phyloP scores from a whole-genome alignment of 1,140 invertebrate genomes.

The Eurytemora carolleeae region DNA sequence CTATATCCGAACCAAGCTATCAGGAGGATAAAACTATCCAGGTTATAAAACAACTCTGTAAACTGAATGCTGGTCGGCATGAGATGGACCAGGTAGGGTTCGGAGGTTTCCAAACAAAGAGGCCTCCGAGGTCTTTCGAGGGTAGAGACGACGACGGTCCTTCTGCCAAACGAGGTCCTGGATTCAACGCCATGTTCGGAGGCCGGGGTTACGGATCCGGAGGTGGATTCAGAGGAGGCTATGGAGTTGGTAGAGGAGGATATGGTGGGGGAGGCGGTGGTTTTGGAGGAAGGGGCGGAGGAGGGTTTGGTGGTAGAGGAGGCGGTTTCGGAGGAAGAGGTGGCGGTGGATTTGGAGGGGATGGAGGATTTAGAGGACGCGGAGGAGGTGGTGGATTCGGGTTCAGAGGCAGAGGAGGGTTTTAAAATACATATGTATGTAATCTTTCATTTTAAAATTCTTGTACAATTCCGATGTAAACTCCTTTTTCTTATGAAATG shows the following conservation, averaged over 20 bases:
- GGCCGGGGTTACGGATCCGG: slow-evolving; percentile 2
- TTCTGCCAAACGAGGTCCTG: background rate
- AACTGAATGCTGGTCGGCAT: slow-evolving; percentile 46
- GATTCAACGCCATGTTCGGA: slow-evolving; percentile 13
- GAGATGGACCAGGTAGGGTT: slow-evolving; percentile 34
- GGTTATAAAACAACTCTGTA: slow-evolving; percentile 44
- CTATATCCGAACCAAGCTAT: slow-evolving; percentile 19
- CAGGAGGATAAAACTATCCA: slow-evolving; percentile 30
- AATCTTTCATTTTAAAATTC: background rate
- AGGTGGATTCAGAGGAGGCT: slow-evolving; percentile 11
- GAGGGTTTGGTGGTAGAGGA: slow-evolving; percentile 1
- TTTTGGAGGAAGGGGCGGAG: background rate
- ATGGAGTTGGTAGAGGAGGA: background rate
- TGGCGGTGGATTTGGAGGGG: slow-evolving; percentile 7
- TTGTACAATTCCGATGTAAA: too few species aligned
- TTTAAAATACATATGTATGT: background rate
- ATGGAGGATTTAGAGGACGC: slow-evolving; percentile 7
- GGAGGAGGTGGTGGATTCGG: slow-evolving; percentile 13
- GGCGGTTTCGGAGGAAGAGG: slow-evolving; percentile 4
- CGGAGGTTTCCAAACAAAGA: slow-evolving; percentile 17
- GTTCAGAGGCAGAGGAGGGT: slow-evolving; percentile 6
- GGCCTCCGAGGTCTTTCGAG: background rate
- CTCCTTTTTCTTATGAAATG: too few species aligned
- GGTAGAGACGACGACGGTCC: background rate
- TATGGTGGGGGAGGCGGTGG: slow-evolving; percentile 14